Evolutionary conservation across 1,140 invertebrate species (phyloP), one percentile per base, ranked within the genome.

Genomic region (Atta texana): DNA sequence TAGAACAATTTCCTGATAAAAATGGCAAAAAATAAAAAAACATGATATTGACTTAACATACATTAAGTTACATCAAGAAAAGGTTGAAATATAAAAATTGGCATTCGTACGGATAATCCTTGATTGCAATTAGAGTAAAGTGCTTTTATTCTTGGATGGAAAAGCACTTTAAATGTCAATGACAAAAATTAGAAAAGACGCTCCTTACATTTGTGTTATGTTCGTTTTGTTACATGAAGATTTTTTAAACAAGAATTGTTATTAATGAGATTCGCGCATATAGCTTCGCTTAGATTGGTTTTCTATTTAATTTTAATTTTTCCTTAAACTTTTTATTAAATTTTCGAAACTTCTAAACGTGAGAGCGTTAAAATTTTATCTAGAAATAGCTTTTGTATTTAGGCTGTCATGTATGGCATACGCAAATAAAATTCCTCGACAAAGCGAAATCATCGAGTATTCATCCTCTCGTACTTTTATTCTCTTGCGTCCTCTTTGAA

Each of bases 361-460:
- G 7, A 21, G 14, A 16, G n/a, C 28, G 49, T 31, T 68, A 3
- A 80, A 53, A 55, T 24, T 55, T 68, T 39, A 24, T 49, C 44
- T 34, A 18, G 31, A 28, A 68, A 80, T 31, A 8, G 14, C 16
- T 61, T 63, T 68, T 80, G 24, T 24, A 24, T 39, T 53, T n/a
- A 49, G 12, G 24, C 44, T 12, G 24, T 28, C 28, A 78, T n/a
- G 53, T 78, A 34, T 55, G 61, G 66, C 49, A n/a, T 53, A 31
- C 44, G 24, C n/a, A 31, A 55, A 80, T 39, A 77, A 57, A 55
- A 14, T 28, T 14, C 57, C n/a, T 16, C 28, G 2, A 49, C 24
- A 84, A 84, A 74, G 39, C 61, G 14, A 61, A 84, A 74, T 74
- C 24, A 16, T 71, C 55, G n/a, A 6, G 55, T 31, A 61, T 74